phyloP scores from a whole-genome alignment of 1,140 invertebrate genomes.

The Cherax quadricarinatus region DNA sequence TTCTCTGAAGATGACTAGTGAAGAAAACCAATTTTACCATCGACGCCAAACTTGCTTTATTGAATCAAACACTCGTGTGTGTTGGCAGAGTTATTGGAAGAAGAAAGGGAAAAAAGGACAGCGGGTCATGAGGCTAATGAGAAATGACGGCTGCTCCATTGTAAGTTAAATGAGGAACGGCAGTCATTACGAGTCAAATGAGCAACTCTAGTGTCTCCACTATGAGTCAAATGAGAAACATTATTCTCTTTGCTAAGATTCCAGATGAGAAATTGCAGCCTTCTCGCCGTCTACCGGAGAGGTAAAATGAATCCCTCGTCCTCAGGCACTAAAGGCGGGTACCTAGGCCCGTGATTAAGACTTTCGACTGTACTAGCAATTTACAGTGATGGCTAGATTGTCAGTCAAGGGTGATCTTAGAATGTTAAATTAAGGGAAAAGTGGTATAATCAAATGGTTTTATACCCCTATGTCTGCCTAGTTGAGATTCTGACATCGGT shows the following conservation, averaged over 20 bases:
- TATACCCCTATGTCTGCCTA: not conserved
- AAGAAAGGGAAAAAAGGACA: not conserved
- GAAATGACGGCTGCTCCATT: constrained; percentile 31
- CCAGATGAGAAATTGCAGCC: constrained; percentile 34
- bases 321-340: constrained; percentile 12
- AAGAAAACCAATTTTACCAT: no score
- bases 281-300: constrained; percentile 7
- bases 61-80: no score
- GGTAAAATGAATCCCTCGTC: constrained; percentile 8
- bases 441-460: not conserved
- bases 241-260: constrained; percentile 41
- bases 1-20: no score
- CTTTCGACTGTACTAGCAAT: not conserved
- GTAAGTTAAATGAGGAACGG: constrained; percentile 43
- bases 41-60: no score
- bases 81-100: no score
- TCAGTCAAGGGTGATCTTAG: constrained; percentile 11
- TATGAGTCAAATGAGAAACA: constrained; percentile 53
- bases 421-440: not conserved
- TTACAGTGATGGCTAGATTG: not conserved
- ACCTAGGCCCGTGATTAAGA: not conserved
- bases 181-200: constrained; percentile 52
- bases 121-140: not conserved
- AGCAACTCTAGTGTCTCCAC: constrained; percentile 37
- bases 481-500: no score